Percentiles rank a stretch among this genome's conserved stretches.
Conservation (phyloP, 2,888 invertebrate species). For the Drosophila nigritarsus region DNA sequence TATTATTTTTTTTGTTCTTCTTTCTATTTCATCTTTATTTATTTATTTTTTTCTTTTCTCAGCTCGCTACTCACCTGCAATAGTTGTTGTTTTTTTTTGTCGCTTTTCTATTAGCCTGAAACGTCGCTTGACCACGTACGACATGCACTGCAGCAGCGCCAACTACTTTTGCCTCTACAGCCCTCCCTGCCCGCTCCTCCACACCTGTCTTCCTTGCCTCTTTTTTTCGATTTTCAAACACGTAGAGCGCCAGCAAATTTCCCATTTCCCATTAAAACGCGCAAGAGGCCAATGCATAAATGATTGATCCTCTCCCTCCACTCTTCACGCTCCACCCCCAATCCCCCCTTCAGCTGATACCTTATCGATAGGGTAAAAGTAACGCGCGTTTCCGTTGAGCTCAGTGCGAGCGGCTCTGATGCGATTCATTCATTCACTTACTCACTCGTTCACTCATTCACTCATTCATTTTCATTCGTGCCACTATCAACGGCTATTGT, state of each 20-base stretch:
- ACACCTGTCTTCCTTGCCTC: neutral
- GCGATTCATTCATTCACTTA: constrained; percentile 65
- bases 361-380: constrained; percentile 18
- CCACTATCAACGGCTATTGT: constrained; percentile 63
- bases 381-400: constrained; percentile 43
- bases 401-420: constrained; percentile 27
- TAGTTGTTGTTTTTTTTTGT: constrained; percentile 26
- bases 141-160: constrained; percentile 44
- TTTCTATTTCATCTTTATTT: constrained; percentile 5
- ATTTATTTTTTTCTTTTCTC: constrained; percentile 22
- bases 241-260: constrained; percentile 75
- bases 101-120: constrained; percentile 74
- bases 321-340: neutral
- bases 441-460: constrained; percentile 28
- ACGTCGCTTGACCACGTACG: constrained; percentile 73
- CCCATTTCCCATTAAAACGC: constrained; percentile 67
- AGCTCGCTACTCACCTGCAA: constrained; percentile 39
- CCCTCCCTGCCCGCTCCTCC: neutral
- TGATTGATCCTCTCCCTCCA: constrained; percentile 58
- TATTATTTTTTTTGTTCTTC: constrained; percentile 47
- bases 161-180: constrained; percentile 12
- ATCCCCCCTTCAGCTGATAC: neutral
- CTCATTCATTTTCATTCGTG: constrained; percentile 58
- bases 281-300: constrained; percentile 78
- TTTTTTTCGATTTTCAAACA: constrained; percentile 70